Conservation (phyloP, 2,797 vertebrate species). For the Sebastes trivittatus region DNA sequence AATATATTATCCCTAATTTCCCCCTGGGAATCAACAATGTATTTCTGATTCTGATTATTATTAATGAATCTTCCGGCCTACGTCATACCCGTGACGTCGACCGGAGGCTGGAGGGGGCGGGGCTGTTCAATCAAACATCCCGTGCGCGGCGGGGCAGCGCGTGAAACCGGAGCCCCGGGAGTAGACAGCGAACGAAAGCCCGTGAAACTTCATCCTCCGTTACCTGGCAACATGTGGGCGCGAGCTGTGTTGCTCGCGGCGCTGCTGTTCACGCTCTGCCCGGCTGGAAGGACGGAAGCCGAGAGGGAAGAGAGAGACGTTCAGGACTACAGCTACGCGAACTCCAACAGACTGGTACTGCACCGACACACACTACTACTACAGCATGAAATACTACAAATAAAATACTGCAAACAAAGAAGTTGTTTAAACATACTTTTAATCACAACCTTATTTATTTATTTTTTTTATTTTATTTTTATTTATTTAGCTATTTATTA, state of each 20-base stretch:
- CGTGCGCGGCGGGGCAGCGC: slow-evolving; percentile 18
- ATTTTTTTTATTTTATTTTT: too few relatives aligned
- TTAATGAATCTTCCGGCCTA: background rate
- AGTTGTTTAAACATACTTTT: too few relatives aligned
- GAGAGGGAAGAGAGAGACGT: slow-evolving; percentile 78
- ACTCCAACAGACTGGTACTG: slow-evolving; percentile 66
- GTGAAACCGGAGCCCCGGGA: background rate
- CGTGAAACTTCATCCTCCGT: background rate
- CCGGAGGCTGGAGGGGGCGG: slow-evolving; percentile 9
- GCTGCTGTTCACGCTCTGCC: slow-evolving; percentile 69
- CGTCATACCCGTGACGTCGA: slow-evolving; percentile 38
- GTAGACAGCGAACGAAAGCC: background rate
- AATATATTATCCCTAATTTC: too few relatives aligned
- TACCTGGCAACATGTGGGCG: slow-evolving; percentile 59
- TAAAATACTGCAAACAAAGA: too few relatives aligned
- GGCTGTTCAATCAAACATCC: slow-evolving; percentile 20
- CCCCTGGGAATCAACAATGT: too few relatives aligned
- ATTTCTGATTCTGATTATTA: too few relatives aligned
- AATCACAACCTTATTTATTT: too few relatives aligned
- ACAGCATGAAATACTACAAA: too few relatives aligned
- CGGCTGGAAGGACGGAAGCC: slow-evolving; percentile 65
- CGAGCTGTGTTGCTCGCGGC: slow-evolving; percentile 69
- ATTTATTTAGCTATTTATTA: too few relatives aligned
- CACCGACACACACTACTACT: accelerated
- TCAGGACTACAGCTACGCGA: slow-evolving; percentile 69